Base-by-base conservation (phyloP, 1,140 invertebrate genomes). In the Pachypsylla venusta region DNA sequence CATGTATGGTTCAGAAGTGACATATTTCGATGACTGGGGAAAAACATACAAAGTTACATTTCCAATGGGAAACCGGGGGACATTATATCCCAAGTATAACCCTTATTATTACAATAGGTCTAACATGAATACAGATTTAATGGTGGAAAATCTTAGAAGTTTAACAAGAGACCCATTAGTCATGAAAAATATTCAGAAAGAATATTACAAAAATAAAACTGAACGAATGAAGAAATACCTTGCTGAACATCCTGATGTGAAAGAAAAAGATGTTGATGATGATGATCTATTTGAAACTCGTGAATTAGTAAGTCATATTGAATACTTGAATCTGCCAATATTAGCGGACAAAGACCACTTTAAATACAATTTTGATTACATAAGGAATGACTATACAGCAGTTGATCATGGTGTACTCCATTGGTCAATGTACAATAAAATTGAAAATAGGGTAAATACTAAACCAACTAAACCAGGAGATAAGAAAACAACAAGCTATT, bases 21-120 rank as follows among this genome's bases (percentile, higher is more conserved):
- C 4, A 5, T 48, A 10, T 19, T 10, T 48, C n/a, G 42, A 48
- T 48, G 42, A 48, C 22, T 7, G 22, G 16, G 7, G 4, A 48
- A 5, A 19, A 4, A 48, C 7, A 48, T n/a, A 5, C 22, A 48
- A n/a, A 48, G 16, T 48, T 48, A 48, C 42, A n/a, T 48, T 48
- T 48, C 42, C 42, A 7, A 48, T 48, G 42, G 42, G 42, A 10
- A 48, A 48, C 22, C 22, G 16, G 16, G 22, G 22, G 22, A 48
- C 42, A 19, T 19, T 48, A 48, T 48, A 48, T 48, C 42, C 42
- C 5, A 48, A 22, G 22, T 48, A 48, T 22, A 48, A 48, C 22
- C 42, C 42, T 5, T 48, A 19, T 48, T 48, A 48, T n/a, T 48
- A 48, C 42, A 48, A 48, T n/a, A 48, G 42, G 16, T 48, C 42